Percentiles rank a stretch among this genome's conserved stretches.
Evolutionary conservation across 2,113 vertebrate genomes (phyloP).

Genomic region (Paratilapia polleni): DNA sequence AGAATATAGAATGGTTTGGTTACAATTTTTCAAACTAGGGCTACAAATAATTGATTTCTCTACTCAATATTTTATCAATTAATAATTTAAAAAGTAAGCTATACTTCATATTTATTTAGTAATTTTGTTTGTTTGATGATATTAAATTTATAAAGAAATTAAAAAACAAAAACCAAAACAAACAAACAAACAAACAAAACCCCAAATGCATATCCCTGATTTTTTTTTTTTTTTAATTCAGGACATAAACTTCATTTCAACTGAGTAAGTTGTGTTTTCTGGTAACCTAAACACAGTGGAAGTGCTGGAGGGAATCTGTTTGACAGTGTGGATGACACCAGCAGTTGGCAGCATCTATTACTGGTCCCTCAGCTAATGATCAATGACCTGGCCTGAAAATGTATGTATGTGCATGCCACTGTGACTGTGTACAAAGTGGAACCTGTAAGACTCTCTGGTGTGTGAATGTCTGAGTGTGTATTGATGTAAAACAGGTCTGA

Average conservation of each 20-base stretch:
- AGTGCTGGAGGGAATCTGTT: conserved; percentile 27
- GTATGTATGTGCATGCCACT: not conserved
- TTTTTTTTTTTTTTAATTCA: accelerated
- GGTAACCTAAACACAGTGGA: conserved; percentile 18
- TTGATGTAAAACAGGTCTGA: conserved; percentile 60
- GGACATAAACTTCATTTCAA: not conserved
- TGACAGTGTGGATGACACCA: conserved; percentile 37
- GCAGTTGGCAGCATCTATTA: conserved; percentile 47
- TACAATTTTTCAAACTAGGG: not conserved
- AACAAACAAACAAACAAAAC: not conserved
- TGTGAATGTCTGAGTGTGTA: conserved; percentile 12
- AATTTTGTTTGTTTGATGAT: not conserved
- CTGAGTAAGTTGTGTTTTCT: not conserved
- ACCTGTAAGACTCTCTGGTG: not conserved
- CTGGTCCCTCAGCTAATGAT: conserved; percentile 24
- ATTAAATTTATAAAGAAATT: not conserved
- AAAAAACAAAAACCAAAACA: not conserved
- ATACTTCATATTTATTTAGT: not conserved
- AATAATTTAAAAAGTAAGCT: not conserved
- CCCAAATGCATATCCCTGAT: too few species aligned
- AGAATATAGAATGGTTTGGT: not conserved
- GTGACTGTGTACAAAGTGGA: not conserved
- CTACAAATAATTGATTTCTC: not conserved
- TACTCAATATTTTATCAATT: not conserved
- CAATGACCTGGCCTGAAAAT: conserved; percentile 11